Percentiles rank a stretch among this genome's conserved stretches.
These are phyloP conservation scores for Nephrotoma guestfalica DNA, from an alignment of 2,888 invertebrate genomes.

Conservation along the genomic window DNA sequence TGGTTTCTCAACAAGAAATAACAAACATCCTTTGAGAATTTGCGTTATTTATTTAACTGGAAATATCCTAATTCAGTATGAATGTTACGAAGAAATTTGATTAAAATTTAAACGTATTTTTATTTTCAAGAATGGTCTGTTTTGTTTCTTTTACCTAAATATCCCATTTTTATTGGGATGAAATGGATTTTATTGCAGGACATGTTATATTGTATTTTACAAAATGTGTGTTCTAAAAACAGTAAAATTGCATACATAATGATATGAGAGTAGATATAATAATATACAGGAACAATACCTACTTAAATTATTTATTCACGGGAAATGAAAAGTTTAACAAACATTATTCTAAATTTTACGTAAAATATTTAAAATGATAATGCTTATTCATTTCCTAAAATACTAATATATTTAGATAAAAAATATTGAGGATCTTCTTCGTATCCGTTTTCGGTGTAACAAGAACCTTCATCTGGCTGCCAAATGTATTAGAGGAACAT, in stretches of 20 bases:
- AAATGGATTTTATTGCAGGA: background rate
- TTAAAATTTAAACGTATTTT: background rate
- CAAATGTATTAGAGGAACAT: background rate
- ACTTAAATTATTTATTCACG: background rate
- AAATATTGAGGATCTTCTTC: background rate
- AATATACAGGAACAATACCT: background rate
- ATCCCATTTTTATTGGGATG: background rate
- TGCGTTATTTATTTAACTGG: background rate
- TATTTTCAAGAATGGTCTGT: background rate
- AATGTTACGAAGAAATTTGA: background rate
- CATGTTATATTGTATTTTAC: background rate
- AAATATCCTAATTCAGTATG: background rate
- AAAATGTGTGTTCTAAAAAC: background rate
- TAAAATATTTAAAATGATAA: background rate
- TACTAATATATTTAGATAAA: background rate
- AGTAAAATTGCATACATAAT: background rate
- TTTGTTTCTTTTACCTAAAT: background rate
- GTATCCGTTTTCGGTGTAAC: background rate
- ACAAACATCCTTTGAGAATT: background rate
- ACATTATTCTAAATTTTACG: background rate
- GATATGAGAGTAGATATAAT: background rate
- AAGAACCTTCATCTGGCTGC: background rate
- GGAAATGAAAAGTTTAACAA: background rate
- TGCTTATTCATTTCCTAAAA: background rate
- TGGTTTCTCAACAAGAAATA: background rate